Conservation (phyloP, 1,140 invertebrate species). For the Nilaparvata lugens region DNA sequence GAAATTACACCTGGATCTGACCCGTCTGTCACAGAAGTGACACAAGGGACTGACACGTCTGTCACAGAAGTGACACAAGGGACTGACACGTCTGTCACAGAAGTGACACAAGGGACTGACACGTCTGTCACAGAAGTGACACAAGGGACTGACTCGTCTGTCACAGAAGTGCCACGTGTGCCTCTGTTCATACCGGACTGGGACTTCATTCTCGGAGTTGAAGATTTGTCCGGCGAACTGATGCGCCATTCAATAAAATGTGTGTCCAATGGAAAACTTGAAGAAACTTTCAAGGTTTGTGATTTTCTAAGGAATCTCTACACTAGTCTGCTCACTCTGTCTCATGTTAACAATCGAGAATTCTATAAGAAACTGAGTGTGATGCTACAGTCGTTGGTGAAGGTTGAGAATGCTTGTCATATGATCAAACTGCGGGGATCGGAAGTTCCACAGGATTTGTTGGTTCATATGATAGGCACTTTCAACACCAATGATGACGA, state of each 20-base stretch:
- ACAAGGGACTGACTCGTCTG: no score
- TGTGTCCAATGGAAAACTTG: slow-evolving; percentile 65
- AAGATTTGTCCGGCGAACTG: slow-evolving; percentile 81
- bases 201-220: slow-evolving; percentile 76
- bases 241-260: slow-evolving; percentile 83
- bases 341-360: slow-evolving; percentile 48
- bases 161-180: neutral
- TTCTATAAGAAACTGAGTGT: slow-evolving; percentile 59
- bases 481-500: no score
- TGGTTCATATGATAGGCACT: no score
- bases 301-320: slow-evolving; percentile 62
- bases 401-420: slow-evolving; percentile 81
- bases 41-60: no score
- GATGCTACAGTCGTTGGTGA: slow-evolving; percentile 60
- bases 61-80: no score
- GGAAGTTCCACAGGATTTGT: slow-evolving; percentile 48
- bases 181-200: slow-evolving; percentile 40
- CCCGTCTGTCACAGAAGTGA: no score
- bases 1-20: no score
- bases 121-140: no score
- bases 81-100: no score
- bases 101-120: no score
- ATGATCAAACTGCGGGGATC: slow-evolving; percentile 69
- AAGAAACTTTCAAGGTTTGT: slow-evolving; percentile 62
- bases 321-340: slow-evolving; percentile 52